These are phyloP conservation scores for Pycnonotus jocosus DNA, from an alignment of 2,113 vertebrate species.

Conservation along the genomic window DNA sequence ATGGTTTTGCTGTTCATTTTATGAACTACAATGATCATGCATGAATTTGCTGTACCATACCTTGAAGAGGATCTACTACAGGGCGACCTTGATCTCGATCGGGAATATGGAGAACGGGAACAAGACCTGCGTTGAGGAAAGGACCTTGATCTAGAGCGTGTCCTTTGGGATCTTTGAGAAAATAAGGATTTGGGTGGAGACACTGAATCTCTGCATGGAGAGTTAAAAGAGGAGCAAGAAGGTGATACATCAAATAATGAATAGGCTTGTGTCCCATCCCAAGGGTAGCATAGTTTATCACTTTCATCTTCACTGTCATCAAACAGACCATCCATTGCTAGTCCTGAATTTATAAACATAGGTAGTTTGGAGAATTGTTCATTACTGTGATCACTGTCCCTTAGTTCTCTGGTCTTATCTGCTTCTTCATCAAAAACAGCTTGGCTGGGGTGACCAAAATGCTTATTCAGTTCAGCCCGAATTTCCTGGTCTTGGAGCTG, in stretches of 20 bases:
- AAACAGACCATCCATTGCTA: conserved; percentile 86
- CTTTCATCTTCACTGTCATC: conserved; percentile 88
- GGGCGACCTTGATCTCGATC: conserved; percentile 91
- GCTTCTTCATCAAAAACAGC: conserved; percentile 82
- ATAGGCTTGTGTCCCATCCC: conserved; percentile 91
- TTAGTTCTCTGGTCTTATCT: conserved; percentile 74
- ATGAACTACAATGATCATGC: not conserved
- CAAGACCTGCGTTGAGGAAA: conserved; percentile 84
- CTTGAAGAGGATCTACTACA: conserved; percentile 88
- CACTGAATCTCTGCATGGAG: conserved; percentile 89
- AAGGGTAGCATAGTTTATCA: conserved; percentile 89
- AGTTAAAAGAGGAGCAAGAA: conserved; percentile 91
- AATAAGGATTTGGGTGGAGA: conserved; percentile 89
- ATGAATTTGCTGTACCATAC: conserved; percentile 69
- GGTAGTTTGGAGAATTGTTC: conserved; percentile 84
- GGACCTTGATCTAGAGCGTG: conserved; percentile 78
- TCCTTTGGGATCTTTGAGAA: conserved; percentile 86
- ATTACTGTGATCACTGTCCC: conserved; percentile 77
- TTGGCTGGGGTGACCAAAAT: conserved; percentile 91
- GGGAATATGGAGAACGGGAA: conserved; percentile 87
- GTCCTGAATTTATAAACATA: conserved; percentile 89
- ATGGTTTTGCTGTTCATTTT: not conserved
- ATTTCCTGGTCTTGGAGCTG: conserved; percentile 94
- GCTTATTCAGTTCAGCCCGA: conserved; percentile 96
- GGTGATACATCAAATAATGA: conserved; percentile 92